phyloP scores from a whole-genome alignment of 2,888 invertebrate genomes.

The Sthenelais limicola region DNA sequence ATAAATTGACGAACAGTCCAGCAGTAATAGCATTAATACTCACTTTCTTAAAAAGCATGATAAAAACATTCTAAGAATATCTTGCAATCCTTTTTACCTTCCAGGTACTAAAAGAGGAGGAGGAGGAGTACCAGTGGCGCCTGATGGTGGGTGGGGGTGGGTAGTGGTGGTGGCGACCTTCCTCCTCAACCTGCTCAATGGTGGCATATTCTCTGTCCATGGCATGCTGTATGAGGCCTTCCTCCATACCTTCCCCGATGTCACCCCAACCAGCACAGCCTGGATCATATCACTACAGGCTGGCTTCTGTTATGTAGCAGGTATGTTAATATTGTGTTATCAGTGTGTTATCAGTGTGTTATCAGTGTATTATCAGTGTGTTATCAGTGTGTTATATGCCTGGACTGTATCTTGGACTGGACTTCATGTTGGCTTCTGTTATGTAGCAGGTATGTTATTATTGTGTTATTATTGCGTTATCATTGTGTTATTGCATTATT shows the following conservation, averaged over 20 bases:
- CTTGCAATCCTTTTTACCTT: too few species aligned
- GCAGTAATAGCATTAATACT: too few species aligned
- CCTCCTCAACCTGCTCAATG: slow-evolving; percentile 38
- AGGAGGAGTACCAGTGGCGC: not conserved
- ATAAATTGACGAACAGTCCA: too few species aligned
- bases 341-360: too few species aligned
- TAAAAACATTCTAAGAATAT: too few species aligned
- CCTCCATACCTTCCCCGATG: slow-evolving; percentile 30
- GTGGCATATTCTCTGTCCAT: slow-evolving; percentile 43
- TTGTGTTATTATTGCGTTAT: too few species aligned
- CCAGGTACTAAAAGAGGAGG: too few species aligned
- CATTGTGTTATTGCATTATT: too few species aligned
- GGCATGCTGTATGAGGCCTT: slow-evolving; percentile 45
- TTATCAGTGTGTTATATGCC: too few species aligned
- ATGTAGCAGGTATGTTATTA: slow-evolving; percentile 34
- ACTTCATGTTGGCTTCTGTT: slow-evolving; percentile 38
- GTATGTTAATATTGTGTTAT: slow-evolving; percentile 16
- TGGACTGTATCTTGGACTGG: too few species aligned
- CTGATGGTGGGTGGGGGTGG: slow-evolving; percentile 51
- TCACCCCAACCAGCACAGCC: slow-evolving; percentile 36
- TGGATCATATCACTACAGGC: slow-evolving; percentile 45
- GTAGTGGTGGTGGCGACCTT: slow-evolving; percentile 45
- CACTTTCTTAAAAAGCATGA: too few species aligned
- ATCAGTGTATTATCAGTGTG: too few species aligned
- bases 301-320: slow-evolving; percentile 39